Evolutionary conservation across 2,113 vertebrate species (phyloP), one percentile per base, ranked within the genome.

Genomic region (Talpa occidentalis): DNA sequence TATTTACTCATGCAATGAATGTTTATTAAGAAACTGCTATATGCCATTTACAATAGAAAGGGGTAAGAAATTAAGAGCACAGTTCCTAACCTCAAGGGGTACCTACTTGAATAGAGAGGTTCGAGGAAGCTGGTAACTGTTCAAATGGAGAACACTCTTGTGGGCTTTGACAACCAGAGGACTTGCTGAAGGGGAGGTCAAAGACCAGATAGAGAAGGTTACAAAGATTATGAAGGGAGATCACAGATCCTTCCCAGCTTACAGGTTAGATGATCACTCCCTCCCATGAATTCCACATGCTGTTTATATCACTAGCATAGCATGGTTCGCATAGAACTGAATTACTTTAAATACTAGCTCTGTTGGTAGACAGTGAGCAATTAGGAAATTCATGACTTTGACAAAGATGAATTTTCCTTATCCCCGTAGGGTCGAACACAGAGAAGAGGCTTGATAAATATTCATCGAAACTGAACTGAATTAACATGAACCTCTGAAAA

Each of bases 351-450:
- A 74, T 80, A 37, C 10, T 72, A 30, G 24, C 14, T 76, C 72
- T 30, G 5, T 15, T 59, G n/a, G 49, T 49, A 73, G 81, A 62
- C 30, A 73, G 67, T 52, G 59, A 95, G 8, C 21, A 74, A 24
- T 11, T n/a, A 67, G 28, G 93, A 32, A 70, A 7, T 24, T n/a
- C n/a, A 37, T 44, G 22, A 85, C 35, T 67, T 21, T 54, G 56
- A 95, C 16, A 40, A 62, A 82, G 40, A 89, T 82, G 40, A 73
- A 37, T 67, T 56, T 87, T 86, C 47, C 88, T 66, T 62, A 70
- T 49, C 59, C 2, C 24, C 30, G 44, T 0, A 79, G 32, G 47
- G 6, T 79, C 70, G 86, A 85, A 79, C 37, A 70, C 2, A 78
- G 35, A 67, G 40, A 85, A 88, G 30, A 2, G 14, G 30, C 35